Conservation (phyloP, 2,888 invertebrate species). For the Sarcophaga rosellei region DNA sequence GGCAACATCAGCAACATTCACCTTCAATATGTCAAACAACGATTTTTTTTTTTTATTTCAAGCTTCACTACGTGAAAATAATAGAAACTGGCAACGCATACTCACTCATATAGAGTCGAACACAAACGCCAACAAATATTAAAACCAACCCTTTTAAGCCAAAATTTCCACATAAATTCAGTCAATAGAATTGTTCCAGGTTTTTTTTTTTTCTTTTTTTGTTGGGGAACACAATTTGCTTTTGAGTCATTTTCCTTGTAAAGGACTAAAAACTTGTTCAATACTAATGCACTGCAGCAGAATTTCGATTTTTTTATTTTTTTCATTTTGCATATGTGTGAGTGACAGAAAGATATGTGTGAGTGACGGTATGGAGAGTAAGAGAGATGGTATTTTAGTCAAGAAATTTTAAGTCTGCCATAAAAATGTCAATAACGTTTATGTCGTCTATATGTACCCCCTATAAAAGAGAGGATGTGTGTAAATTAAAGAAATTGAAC, state of each 20-base stretch:
- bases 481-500: constrained; percentile 13
- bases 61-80: not conserved
- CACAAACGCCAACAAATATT: not conserved
- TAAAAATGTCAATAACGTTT: constrained; percentile 51
- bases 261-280: not conserved
- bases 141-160: not conserved
- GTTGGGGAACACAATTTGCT: not conserved
- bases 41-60: too few relatives aligned
- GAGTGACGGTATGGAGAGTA: not conserved
- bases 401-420: constrained; percentile 54
- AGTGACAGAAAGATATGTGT: too few relatives aligned
- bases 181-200: not conserved
- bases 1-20: too few relatives aligned
- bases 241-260: too few relatives aligned
- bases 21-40: too few relatives aligned
- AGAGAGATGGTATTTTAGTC: constrained; percentile 24
- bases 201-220: too few relatives aligned
- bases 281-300: not conserved
- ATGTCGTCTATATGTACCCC: not conserved
- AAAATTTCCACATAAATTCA: not conserved
- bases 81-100: not conserved
- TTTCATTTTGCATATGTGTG: too few relatives aligned
- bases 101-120: not conserved
- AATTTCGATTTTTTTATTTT: not conserved
- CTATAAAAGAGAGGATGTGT: not conserved